These are phyloP conservation scores for Eremobia ochroleuca DNA, from an alignment of 2,888 invertebrate genomes.

Conservation along the genomic window DNA sequence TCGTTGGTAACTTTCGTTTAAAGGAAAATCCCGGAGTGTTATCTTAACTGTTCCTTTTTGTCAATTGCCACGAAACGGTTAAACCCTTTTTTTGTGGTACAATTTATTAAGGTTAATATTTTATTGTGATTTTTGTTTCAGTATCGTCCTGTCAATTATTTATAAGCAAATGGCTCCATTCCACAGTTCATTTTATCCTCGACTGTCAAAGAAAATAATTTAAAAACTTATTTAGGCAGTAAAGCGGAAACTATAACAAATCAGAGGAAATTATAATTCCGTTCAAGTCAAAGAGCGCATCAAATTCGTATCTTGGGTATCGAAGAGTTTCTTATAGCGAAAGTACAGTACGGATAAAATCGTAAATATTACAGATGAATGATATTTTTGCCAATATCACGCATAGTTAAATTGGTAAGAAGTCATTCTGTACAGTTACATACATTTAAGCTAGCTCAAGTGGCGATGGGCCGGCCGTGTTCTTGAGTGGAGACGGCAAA, in stretches of 20 bases:
- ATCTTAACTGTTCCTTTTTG: conserved; percentile 3
- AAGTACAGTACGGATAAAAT: conserved; percentile 21
- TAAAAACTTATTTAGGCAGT: conserved; percentile 14
- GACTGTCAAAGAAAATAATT: conserved; percentile 8
- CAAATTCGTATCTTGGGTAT: conserved; percentile 40
- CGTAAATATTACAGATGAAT: neutral
- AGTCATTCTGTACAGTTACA: neutral
- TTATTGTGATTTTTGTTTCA: neutral
- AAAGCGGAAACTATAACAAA: conserved; percentile 1
- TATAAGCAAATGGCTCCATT: neutral
- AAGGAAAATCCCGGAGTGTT: neutral
- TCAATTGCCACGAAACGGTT: neutral
- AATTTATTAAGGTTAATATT: neutral
- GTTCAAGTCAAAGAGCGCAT: conserved; percentile 31
- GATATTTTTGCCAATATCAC: neutral
- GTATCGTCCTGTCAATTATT: neutral
- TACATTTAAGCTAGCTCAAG: neutral
- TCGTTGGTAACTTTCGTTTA: conserved; percentile 3
- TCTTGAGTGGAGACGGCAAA: neutral
- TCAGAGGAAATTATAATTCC: conserved; percentile 38
- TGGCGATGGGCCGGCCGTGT: neutral
- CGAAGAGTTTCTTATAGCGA: neutral
- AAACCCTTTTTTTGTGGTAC: neutral
- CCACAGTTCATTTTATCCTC: neutral
- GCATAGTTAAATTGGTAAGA: neutral